Evolutionary conservation across 2,888 invertebrate genomes (phyloP).

Genomic region (Lycaena phlaeas): DNA sequence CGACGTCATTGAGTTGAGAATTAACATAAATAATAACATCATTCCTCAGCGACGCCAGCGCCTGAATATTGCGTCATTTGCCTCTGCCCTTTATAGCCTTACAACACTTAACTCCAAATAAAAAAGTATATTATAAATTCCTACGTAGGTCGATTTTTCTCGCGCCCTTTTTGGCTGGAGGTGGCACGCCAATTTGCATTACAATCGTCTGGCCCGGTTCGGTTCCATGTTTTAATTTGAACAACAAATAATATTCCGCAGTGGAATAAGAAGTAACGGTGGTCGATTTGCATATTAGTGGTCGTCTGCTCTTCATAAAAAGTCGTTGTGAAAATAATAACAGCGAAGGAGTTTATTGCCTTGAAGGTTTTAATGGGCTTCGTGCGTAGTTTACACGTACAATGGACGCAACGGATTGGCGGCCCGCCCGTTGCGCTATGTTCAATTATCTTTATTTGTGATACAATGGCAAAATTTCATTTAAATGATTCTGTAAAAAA

Average conservation of each 20-base stretch:
- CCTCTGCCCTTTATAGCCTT: slow-evolving; percentile 51
- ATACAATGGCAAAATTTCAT: too few relatives aligned
- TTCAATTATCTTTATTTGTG: slow-evolving; percentile 10
- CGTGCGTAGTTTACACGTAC: slow-evolving; percentile 25
- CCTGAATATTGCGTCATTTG: slow-evolving; percentile 56
- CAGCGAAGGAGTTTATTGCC: slow-evolving; percentile 23
- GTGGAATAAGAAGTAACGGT: slow-evolving; percentile 48
- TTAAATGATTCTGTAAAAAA: too few relatives aligned
- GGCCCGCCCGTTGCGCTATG: slow-evolving; percentile 13
- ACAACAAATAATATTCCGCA: slow-evolving; percentile 62
- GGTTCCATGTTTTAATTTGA: slow-evolving; percentile 60
- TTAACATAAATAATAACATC: slow-evolving; percentile 74
- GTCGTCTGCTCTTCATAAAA: slow-evolving; percentile 37
- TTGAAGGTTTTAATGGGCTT: slow-evolving; percentile 27
- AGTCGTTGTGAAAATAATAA: slow-evolving; percentile 31
- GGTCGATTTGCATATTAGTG: slow-evolving; percentile 53
- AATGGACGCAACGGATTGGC: slow-evolving; percentile 20
- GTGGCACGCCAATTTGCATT: slow-evolving; percentile 46
- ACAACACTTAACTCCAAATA: slow-evolving; percentile 59
- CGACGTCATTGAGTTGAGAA: slow-evolving; percentile 63
- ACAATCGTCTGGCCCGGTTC: slow-evolving; percentile 51
- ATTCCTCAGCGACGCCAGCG: slow-evolving; percentile 38
- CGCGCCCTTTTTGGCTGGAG: slow-evolving; percentile 28
- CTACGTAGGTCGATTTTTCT: slow-evolving; percentile 30
- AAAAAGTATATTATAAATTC: slow-evolving; percentile 61